Conservation (phyloP, 2,113 vertebrate species). For the Pipra filicauda region DNA sequence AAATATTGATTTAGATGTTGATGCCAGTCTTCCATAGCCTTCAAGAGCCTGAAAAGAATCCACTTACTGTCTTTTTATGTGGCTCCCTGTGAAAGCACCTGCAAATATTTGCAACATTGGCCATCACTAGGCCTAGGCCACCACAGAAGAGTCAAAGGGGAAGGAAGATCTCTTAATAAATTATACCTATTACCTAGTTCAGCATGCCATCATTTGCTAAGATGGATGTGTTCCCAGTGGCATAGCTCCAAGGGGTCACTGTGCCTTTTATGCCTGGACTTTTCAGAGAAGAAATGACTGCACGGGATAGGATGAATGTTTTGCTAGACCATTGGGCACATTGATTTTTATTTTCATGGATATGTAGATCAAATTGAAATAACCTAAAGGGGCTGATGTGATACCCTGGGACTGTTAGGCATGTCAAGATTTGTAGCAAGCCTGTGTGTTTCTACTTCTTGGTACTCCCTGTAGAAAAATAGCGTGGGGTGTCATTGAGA, state of each 20-base stretch:
- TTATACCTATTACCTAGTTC: neutral
- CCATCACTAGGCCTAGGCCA: neutral
- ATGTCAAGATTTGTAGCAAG: slow-evolving; percentile 44
- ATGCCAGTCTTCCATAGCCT: neutral
- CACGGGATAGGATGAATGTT: slow-evolving; percentile 13
- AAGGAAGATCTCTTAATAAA: neutral
- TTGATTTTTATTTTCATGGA: slow-evolving; percentile 64
- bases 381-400: slow-evolving; percentile 46
- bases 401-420: slow-evolving; percentile 22
- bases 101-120: rapidly evolving
- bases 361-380: slow-evolving; percentile 64
- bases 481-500: slow-evolving; percentile 43
- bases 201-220: neutral
- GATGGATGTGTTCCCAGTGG: neutral
- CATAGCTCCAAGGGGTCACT: neutral
- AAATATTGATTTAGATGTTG: neutral
- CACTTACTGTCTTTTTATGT: rapidly evolving
- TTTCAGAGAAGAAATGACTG: neutral
- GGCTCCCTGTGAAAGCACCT: neutral
- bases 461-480: slow-evolving; percentile 58
- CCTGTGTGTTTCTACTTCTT: neutral
- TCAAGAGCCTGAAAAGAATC: neutral
- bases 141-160: neutral
- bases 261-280: neutral
- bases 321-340: slow-evolving; percentile 62